Conservation (phyloP, 2,113 vertebrate species). For the Abramis brama region DNA sequence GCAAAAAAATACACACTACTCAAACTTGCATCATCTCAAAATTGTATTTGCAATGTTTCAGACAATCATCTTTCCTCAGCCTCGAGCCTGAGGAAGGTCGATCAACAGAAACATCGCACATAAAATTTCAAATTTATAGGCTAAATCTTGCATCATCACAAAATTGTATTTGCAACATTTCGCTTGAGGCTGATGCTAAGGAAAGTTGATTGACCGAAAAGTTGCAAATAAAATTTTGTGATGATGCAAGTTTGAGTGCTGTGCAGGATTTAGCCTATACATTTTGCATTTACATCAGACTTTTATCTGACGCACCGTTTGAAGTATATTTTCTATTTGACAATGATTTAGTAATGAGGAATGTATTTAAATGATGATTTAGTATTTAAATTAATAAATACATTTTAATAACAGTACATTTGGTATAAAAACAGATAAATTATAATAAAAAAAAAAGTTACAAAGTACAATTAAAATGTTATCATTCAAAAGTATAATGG, state of each 20-base stretch:
- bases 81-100: not conserved
- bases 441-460: not conserved
- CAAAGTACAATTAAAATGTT: not conserved
- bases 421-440: not conserved
- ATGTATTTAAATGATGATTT: not conserved
- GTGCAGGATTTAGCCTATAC: not conserved
- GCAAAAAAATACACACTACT: not conserved
- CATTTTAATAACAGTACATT: not conserved
- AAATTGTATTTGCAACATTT: not conserved
- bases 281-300: not conserved
- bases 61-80: not conserved
- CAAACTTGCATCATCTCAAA: not conserved
- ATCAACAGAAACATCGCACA: not conserved
- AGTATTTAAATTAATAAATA: not conserved
- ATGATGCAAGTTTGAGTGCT: not conserved
- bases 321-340: not conserved
- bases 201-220: not conserved
- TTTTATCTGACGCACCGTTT: not conserved
- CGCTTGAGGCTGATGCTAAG: no score
- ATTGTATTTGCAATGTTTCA: not conserved
- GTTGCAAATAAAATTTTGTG: not conserved
- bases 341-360: not conserved
- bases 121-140: not conserved
- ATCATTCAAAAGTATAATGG: not conserved
- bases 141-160: not conserved